Base-by-base conservation (phyloP, 2,797 vertebrate genomes). In the Gymnopithys bicolor region DNA sequence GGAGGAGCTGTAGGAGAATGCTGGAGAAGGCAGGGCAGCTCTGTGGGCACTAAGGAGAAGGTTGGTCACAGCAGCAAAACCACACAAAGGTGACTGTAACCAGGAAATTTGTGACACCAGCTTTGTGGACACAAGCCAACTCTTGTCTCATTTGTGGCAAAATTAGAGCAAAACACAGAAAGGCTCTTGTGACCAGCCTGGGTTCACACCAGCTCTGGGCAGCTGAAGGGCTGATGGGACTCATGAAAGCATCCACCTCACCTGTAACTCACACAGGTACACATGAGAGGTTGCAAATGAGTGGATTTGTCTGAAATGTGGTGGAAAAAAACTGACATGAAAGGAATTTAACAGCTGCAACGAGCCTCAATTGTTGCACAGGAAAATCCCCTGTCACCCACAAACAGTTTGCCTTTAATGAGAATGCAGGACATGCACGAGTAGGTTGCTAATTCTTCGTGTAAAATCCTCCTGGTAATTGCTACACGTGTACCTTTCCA, bases 291-390 rank as follows among this genome's bases (percentile, higher is more conserved):
- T 28, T 30, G 46, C 25, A 78, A 90, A 93, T 41, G 62, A 92
- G 64, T 6, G 62, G 58, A n/a, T 66, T 87, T 86, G 46, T 67
- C 58, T 23, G 64, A 80, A 78, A 51, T 28, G 33, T 56, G 28
- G 51, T 79, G 23, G 0, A 0, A 19, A 45, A 66, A 56, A 63
- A 48, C 3, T 12, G 2, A 32, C 55, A 94, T 90, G 74, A 96
- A 96, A 96, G 73, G 92, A 88, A 76, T 92, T 78, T 52, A 96
- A 94, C 96, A 97, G 96, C 94, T 97, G 93, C 94, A 88, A 51
- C 0, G 93, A 96, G 94, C 95, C 76, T 60, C 58, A 85, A 39
- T 59, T 62, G 77, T 28, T 93, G 81, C 89, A 70, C 73, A 90
- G 90, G 82, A 94, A 94, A 95, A 83, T 97, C 91, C 92, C 95